Conservation (phyloP, 2,113 vertebrate genomes). For the Alouatta palliata region DNA sequence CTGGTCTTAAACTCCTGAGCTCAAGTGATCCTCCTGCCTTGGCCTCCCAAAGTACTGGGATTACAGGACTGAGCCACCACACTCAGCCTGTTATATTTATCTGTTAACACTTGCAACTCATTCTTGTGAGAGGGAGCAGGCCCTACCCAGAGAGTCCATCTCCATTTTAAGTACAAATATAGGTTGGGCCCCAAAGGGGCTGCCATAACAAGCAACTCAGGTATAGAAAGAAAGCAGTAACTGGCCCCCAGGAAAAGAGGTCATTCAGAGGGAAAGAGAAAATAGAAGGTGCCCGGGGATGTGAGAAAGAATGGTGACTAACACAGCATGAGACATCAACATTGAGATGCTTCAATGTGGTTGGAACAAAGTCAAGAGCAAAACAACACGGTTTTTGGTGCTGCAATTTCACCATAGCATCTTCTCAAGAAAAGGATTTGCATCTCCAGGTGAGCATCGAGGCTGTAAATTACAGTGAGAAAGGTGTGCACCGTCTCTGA, state of each 20-base stretch:
- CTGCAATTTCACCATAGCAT: background rate
- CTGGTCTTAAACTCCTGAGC: no score
- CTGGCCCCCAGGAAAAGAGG: background rate
- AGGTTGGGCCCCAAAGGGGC: accelerated
- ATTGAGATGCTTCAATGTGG: accelerated
- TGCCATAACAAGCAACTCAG: accelerated
- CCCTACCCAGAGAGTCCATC: background rate
- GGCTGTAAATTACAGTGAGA: background rate
- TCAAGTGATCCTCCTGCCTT: no score
- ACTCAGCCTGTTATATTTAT: no score
- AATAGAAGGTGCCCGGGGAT: accelerated
- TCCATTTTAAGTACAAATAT: accelerated
- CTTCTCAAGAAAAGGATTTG: background rate
- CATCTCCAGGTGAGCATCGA: no score
- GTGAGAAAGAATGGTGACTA: background rate
- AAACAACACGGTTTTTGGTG: no score
- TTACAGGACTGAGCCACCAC: no score
- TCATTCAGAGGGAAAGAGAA: background rate
- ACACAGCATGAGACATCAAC: background rate
- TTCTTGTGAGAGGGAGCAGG: accelerated
- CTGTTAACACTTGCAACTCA: background rate
- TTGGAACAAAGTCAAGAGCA: background rate
- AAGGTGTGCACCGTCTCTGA: background rate
- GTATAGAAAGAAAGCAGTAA: no score
- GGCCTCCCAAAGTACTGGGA: no score